Base-by-base conservation (phyloP, 2,113 vertebrate genomes). In the Isichthys henryi region DNA sequence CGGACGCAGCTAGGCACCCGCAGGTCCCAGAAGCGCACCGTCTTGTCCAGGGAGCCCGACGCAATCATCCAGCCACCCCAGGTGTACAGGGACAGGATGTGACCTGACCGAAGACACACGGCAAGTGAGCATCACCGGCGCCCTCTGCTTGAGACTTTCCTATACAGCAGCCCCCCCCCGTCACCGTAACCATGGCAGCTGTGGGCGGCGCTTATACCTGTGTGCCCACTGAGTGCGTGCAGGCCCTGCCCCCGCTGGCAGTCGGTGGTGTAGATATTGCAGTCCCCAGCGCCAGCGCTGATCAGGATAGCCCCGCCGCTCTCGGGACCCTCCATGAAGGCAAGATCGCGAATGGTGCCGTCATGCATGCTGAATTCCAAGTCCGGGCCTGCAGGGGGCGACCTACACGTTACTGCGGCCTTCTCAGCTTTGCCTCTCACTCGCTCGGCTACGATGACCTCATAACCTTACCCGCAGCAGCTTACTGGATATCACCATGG, bases 61-160 rank as follows among this genome's bases (percentile, higher is more conserved):
- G 98, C 98, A 85, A 99, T 99, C 98, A 99, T 99, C 98, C 98
- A 99, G 89, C 98, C 98, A 3, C 98, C 98, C 98, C 98, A 99
- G 0, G 98, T 98, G 87, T 98, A 99, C 94, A 99, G 96, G 95
- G 98, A 98, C 95, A 99, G 95, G 93, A 99, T 99, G 93, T 99
- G 98, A 91, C 98, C 98, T 99, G 90, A 19, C 52, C 90, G 87
- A 89, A 46, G 66, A 85, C 77, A 90, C 48, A 48, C 1, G 19
- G 46, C 43, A 0, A 13, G 62, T 19, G 19, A n/a, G 45, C 27
- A 17, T 35, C 49, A 48, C 53, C 0, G 88, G 21, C 39, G 2
- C 43, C 10, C 35, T 53, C 7, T 74, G 88, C 43, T 74, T 62
- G 70, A 31, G 3, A 80, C 66, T 39, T 11, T 15, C 66, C 2